Percentiles rank a stretch among this genome's conserved stretches.
Evolutionary conservation across 2,797 vertebrate genomes (phyloP).

Genomic region (Bothrops alternatus): DNA sequence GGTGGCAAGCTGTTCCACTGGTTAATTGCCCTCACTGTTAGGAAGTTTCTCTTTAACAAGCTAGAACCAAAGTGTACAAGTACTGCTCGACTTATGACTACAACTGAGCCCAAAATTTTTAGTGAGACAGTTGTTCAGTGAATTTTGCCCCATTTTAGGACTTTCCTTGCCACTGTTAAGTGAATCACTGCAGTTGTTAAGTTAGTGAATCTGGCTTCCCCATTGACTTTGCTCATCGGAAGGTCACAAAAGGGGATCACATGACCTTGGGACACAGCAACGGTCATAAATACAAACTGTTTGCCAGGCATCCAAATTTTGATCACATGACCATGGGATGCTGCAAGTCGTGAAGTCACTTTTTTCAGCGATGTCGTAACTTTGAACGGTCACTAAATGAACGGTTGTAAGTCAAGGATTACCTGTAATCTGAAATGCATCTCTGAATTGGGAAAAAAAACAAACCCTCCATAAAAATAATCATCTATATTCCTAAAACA

Average conservation of each 20-base stretch:
- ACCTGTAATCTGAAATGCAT: neutral
- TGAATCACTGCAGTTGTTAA: neutral
- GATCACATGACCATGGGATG: neutral
- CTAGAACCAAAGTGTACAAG: neutral
- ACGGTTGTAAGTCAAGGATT: neutral
- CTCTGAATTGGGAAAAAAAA: neutral
- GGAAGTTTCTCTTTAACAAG: too few relatives aligned
- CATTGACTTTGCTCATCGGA: neutral
- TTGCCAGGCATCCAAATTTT: neutral
- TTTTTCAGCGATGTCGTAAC: neutral
- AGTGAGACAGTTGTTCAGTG: neutral
- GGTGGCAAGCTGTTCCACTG: too few relatives aligned
- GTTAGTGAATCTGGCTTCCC: neutral
- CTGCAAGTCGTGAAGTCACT: neutral
- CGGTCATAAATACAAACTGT: neutral
- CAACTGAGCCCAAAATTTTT: neutral
- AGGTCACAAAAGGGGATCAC: neutral
- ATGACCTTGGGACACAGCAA: neutral
- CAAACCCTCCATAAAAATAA: neutral
- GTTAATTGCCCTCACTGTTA: too few relatives aligned
- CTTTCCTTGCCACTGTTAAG: neutral
- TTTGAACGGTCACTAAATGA: neutral
- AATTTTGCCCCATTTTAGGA: neutral
- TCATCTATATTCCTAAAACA: neutral
- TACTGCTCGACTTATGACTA: neutral